phyloP scores from a whole-genome alignment of 2,113 vertebrate species.

The Colius striatus region DNA sequence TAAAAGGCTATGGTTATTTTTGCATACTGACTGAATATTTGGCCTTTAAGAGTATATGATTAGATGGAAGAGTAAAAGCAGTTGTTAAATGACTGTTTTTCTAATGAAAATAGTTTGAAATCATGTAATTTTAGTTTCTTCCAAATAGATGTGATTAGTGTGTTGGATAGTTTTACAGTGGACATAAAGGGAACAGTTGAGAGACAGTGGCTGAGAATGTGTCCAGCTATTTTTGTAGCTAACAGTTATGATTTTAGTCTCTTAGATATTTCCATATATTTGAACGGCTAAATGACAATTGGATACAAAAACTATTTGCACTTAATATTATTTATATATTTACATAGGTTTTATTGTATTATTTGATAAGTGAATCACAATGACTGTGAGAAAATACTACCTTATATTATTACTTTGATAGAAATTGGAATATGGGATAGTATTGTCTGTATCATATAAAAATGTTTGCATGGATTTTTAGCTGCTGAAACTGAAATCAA shows the following conservation, averaged over 20 bases:
- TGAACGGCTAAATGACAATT: not conserved
- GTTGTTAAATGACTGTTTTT: constrained; percentile 51
- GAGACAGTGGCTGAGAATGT: constrained; percentile 38
- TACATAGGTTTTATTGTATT: constrained; percentile 36
- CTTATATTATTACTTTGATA: constrained; percentile 17
- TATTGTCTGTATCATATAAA: constrained; percentile 50
- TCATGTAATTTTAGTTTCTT: constrained; percentile 60
- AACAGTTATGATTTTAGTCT: not conserved
- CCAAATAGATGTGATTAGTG: constrained; percentile 35
- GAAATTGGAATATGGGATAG: constrained; percentile 35
- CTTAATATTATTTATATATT: not conserved
- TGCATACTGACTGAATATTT: constrained; percentile 42
- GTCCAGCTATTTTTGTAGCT: constrained; percentile 48
- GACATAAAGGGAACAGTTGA: constrained; percentile 47
- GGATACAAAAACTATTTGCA: not conserved
- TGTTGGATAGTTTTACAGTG: constrained; percentile 32
- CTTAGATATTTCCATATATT: not conserved
- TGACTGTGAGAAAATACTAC: constrained; percentile 36
- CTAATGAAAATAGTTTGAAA: constrained; percentile 57
- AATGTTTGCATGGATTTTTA: constrained; percentile 65
- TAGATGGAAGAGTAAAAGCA: constrained; percentile 42
- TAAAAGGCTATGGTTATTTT: constrained; percentile 54
- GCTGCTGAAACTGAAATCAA: constrained; percentile 58
- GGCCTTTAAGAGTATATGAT: constrained; percentile 54
- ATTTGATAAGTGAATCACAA: not conserved